Conservation (phyloP, 2,797 vertebrate genomes). For the Cryptoprocta ferox region DNA sequence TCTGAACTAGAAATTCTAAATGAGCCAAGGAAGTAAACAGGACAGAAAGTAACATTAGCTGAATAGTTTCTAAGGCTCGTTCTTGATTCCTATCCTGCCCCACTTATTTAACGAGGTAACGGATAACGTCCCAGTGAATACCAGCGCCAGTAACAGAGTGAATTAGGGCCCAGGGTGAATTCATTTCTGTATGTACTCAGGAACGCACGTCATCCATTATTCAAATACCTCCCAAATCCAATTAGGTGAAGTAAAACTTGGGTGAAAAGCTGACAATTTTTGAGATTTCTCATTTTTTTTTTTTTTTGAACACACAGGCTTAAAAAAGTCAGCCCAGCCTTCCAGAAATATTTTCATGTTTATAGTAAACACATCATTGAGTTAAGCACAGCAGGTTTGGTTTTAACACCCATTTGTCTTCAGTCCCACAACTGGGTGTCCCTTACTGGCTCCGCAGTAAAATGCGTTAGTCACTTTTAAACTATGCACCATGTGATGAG, state of each 20-base stretch:
- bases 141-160: conserved; percentile 22
- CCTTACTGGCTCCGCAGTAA: not conserved
- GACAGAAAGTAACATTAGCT: not conserved
- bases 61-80: not conserved
- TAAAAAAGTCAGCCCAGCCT: not conserved
- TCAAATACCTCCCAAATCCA: conserved; percentile 2
- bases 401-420: not conserved
- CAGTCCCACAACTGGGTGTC: not conserved
- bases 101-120: not conserved
- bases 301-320: not conserved
- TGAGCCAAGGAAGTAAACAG: not conserved
- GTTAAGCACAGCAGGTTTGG: not conserved
- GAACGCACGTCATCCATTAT: conserved; percentile 24
- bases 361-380: not conserved
- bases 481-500: not conserved
- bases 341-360: not conserved
- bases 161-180: not conserved
- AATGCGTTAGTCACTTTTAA: not conserved
- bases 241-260: conserved; percentile 9
- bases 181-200: not conserved
- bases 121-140: not conserved
- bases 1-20: not conserved
- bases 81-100: not conserved
- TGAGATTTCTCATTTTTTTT: conserved; percentile 31
- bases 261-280: no score